A percentile compares a stretch with the other conserved stretches of the same genome.
Conservation (phyloP, 2,888 invertebrate genomes). For the Augochlorella aurata region DNA sequence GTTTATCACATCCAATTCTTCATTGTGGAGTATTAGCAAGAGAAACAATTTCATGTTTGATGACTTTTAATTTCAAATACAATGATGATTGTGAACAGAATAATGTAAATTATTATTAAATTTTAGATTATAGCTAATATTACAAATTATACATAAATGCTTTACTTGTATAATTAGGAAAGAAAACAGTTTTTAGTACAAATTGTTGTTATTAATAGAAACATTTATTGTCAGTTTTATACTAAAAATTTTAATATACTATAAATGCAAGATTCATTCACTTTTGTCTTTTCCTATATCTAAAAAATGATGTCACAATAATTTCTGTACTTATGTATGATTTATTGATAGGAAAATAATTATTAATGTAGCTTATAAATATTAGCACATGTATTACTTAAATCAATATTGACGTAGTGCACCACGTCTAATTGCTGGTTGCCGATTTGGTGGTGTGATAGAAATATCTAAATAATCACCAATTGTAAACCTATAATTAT, state of each 20-base stretch:
- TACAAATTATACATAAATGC: too few relatives aligned
- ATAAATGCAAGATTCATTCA: neutral
- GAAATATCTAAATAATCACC: conserved; percentile 99
- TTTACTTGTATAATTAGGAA: too few relatives aligned
- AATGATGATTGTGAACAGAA: neutral
- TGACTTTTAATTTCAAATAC: neutral
- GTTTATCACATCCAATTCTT: neutral
- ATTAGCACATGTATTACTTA: neutral
- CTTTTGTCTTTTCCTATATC: neutral
- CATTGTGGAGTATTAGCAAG: neutral
- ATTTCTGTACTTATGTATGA: neutral
- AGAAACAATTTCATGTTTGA: neutral
- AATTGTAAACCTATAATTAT: conserved; percentile 89
- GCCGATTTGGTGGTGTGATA: conserved; percentile 92
- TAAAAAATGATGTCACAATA: conserved; percentile 2
- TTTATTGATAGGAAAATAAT: conserved; percentile 36
- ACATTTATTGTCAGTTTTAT: neutral
- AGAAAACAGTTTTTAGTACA: too few relatives aligned
- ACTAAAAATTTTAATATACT: neutral
- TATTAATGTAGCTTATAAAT: conserved; percentile 27
- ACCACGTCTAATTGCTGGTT: conserved; percentile 85
- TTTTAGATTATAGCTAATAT: too few relatives aligned
- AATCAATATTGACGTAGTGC: conserved; percentile 83
- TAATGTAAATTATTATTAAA: neutral
- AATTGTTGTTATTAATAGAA: neutral